phyloP scores from a whole-genome alignment of 2,888 invertebrate genomes.

The Dolomedes plantarius region DNA sequence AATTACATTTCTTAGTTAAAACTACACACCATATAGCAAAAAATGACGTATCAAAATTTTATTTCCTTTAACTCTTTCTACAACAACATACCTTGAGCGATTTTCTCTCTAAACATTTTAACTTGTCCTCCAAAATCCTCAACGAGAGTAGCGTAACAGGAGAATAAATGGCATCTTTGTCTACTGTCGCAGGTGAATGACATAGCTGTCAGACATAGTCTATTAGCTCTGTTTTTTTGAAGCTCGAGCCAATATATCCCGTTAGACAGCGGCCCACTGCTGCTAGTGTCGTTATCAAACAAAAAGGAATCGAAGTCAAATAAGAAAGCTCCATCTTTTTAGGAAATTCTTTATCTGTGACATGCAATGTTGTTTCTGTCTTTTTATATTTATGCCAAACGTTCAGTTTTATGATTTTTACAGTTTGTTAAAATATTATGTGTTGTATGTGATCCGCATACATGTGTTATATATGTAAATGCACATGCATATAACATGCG shows the following conservation, averaged over 20 bases:
- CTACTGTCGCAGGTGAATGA: constrained; percentile 18
- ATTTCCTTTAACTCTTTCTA: too few relatives aligned
- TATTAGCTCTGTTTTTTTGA: constrained; percentile 35
- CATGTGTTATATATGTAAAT: too few relatives aligned
- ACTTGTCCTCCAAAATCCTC: too few relatives aligned
- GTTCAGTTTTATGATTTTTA: background rate
- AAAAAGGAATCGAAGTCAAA: background rate
- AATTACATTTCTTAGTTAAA: too few relatives aligned
- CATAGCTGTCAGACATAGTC: constrained; percentile 32
- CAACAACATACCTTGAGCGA: too few relatives aligned
- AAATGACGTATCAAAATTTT: too few relatives aligned
- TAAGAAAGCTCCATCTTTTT: background rate
- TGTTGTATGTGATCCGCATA: too few relatives aligned
- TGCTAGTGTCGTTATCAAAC: background rate
- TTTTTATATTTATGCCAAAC: background rate
- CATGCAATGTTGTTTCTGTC: background rate
- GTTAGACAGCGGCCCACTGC: background rate
- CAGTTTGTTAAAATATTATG: too few relatives aligned
- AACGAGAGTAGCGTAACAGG: too few relatives aligned
- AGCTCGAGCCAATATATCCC: background rate
- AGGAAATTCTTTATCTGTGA: background rate
- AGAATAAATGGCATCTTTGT: background rate
- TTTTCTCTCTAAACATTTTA: too few relatives aligned
- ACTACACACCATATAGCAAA: too few relatives aligned
- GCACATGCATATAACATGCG: too few relatives aligned